Evolutionary conservation across 2,113 vertebrate genomes (phyloP).

Genomic region (Archilochus colubris): DNA sequence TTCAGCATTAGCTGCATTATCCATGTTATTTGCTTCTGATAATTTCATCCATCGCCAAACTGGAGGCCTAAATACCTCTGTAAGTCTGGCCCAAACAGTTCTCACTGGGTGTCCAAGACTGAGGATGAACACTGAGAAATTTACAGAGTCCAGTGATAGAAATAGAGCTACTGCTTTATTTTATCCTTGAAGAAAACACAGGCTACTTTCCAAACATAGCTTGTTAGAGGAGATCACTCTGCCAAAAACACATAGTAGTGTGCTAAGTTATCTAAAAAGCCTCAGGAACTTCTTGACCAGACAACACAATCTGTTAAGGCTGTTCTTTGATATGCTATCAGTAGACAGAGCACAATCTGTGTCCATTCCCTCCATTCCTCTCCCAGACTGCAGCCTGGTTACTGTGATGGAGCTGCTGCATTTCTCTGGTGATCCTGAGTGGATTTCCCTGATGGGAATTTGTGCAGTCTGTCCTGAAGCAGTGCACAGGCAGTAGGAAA

Average conservation of each 20-base stretch:
- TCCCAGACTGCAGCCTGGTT: neutral
- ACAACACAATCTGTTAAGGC: conserved; percentile 11
- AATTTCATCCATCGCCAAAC: neutral
- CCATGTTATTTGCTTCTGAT: neutral
- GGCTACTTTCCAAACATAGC: neutral
- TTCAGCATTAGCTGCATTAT: conserved; percentile 9
- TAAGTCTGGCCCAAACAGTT: neutral
- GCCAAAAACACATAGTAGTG: neutral
- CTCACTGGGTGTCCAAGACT: neutral
- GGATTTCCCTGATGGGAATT: neutral
- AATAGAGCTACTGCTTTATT: neutral
- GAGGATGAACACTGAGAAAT: neutral
- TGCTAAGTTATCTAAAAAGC: conserved; percentile 1
- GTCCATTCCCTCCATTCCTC: neutral
- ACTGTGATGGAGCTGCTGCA: neutral
- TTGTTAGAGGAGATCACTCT: neutral
- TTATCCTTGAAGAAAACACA: neutral
- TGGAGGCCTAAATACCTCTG: neutral
- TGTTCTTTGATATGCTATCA: neutral
- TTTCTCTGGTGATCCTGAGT: neutral
- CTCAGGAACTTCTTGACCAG: conserved; percentile 7
- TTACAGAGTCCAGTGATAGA: neutral
- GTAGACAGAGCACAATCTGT: neutral
- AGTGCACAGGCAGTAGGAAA: neutral
- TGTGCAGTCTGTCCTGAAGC: neutral